Percentiles rank a stretch among this genome's conserved stretches.
Evolutionary conservation across 2,797 vertebrate genomes (phyloP).

Genomic region (Silurus aristotelis): DNA sequence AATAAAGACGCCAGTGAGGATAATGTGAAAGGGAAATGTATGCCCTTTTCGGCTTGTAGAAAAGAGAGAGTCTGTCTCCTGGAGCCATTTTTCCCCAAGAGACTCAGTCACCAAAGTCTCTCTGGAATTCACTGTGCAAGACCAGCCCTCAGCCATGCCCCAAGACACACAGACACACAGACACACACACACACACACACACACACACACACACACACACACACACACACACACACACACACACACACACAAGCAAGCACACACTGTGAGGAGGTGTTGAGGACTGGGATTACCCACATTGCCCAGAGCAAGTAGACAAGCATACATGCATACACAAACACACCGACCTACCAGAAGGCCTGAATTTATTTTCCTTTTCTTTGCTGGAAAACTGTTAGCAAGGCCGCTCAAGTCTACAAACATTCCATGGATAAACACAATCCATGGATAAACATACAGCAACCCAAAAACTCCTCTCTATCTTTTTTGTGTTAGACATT

Average conservation of each 20-base stretch:
- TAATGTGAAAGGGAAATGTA: conserved; percentile 55
- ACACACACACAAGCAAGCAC: conserved; percentile 35
- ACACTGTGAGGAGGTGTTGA: conserved; percentile 70
- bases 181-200: conserved; percentile 55
- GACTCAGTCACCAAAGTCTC: conserved; percentile 73
- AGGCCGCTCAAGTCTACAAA: background rate
- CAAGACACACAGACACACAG: conserved; percentile 72
- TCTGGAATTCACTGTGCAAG: conserved; percentile 71
- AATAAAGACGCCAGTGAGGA: conserved; percentile 60
- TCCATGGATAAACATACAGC: background rate
- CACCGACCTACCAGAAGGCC: conserved; percentile 60
- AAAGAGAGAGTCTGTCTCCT: conserved; percentile 64
- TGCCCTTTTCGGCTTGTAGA: conserved; percentile 47
- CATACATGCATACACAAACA: conserved; percentile 57
- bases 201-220: conserved; percentile 56
- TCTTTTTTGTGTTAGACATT: background rate
- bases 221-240: conserved; percentile 60
- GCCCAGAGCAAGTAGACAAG: conserved; percentile 66
- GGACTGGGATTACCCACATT: conserved; percentile 73
- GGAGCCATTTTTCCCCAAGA: conserved; percentile 71
- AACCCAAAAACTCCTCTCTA: background rate
- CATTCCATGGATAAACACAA: conserved; percentile 2
- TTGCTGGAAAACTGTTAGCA: conserved; percentile 22
- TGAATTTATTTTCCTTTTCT: conserved; percentile 59
- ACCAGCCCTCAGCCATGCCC: conserved; percentile 77